Base-by-base conservation (phyloP, 2,113 vertebrate species). In the Sinocyclocheilus anophthalmus region DNA sequence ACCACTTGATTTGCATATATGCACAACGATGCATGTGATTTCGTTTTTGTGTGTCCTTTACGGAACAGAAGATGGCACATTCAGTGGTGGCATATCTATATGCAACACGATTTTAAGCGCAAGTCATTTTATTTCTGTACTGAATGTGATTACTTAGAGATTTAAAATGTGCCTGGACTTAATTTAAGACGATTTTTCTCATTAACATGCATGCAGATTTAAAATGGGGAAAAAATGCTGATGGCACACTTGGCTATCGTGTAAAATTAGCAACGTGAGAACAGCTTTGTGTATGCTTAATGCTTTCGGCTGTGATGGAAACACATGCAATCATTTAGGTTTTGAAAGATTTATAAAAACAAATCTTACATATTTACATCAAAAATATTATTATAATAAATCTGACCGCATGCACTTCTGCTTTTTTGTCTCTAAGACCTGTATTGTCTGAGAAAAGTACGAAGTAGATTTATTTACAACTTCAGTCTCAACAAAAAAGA, bases 31-130 rank as follows among this genome's bases (percentile, higher is more conserved):
- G 26, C 5, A 2, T 13, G 11, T 55, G 14, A 55, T n/a, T 79
- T 39, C 33, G 14, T 69, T 8, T 33, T 45, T 22, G 92, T 93
- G 94, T 94, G 94, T 92, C 93, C 84, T 83, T 13, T 76, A 85
- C 42, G 45, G 53, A 30, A 81, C 10, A 33, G 50, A 75, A 30
- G 73, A 76, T 82, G 39, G 13, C 42, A 48, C 6, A 22, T n/a
- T 5, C 20, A 80, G 55, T 24, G 37, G 22, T 42, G 55, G 22
- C 77, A 61, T 61, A 16, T 77, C 50, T 45, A 33, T 33, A 12
- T 9, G 9, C 2, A 11, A 81, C 7, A 50, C 20, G 48, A 48
- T 53, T 76, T 8, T 53, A 22, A 45, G 33, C 16, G 0, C 33
- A 55, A 55, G 0, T 61, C 55, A 20, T 5, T 9, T 11, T 45